Evolutionary conservation across 64 coral and sea anemone genomes (phyloP).

Genomic region (Pocillopora damicornis): DNA sequence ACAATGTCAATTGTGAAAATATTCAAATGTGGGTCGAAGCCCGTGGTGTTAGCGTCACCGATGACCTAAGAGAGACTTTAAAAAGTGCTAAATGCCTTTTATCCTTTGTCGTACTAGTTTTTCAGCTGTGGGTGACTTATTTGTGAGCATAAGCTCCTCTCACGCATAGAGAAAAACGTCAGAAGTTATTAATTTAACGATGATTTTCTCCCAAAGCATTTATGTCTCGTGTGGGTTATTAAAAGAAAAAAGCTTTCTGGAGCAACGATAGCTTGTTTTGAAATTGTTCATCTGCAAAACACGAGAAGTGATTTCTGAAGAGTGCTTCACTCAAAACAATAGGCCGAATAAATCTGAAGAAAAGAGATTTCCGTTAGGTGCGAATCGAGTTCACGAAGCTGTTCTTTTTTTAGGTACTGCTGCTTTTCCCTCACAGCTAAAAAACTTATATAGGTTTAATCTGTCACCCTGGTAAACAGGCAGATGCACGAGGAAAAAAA

Average conservation of each 20-base stretch:
- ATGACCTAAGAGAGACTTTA: neutral
- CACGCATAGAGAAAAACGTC: neutral
- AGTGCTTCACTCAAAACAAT: no score
- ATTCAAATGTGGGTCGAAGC: slow-evolving; percentile 1
- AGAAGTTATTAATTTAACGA: neutral
- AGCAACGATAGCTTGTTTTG: neutral
- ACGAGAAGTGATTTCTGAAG: no score
- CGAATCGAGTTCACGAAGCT: no score
- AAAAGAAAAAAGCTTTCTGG: neutral
- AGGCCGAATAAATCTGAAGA: no score
- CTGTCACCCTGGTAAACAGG: no score
- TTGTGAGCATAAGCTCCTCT: neutral
- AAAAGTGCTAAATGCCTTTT: slow-evolving; percentile 26
- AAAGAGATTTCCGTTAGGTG: no score
- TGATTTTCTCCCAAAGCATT: neutral
- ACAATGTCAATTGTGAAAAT: slow-evolving; percentile 14
- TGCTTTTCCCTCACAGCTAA: no score
- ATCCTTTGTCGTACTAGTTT: neutral
- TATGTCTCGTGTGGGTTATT: neutral
- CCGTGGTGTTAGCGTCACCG: neutral
- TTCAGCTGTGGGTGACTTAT: neutral
- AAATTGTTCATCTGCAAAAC: no score
- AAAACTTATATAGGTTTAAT: no score
- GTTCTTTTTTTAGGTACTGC: no score
- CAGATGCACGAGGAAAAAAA: no score